Percentiles rank a stretch among this genome's conserved stretches.
Evolutionary conservation across 2,113 vertebrate genomes (phyloP).

Genomic region (Glaucomys volans): DNA sequence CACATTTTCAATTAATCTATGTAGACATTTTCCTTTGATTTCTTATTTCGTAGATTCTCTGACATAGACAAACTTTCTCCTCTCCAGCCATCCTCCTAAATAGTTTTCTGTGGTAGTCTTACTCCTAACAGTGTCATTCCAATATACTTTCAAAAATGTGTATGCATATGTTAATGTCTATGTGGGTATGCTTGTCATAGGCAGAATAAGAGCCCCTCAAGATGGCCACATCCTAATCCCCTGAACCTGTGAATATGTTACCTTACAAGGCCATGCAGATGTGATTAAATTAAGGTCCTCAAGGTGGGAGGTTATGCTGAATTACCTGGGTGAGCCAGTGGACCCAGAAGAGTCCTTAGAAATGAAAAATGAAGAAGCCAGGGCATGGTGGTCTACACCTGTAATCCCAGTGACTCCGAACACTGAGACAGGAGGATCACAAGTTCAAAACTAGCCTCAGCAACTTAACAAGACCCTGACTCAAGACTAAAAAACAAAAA

Average conservation of each 20-base stretch:
- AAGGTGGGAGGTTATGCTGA: background rate
- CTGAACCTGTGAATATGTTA: background rate
- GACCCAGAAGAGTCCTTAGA: background rate
- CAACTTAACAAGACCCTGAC: no score
- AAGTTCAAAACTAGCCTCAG: no score
- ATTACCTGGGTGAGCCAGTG: background rate
- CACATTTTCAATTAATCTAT: background rate
- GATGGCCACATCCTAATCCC: background rate
- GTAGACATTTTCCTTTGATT: slow-evolving; percentile 44
- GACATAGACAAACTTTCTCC: background rate
- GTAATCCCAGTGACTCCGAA: no score
- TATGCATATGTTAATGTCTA: background rate
- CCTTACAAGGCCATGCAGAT: background rate
- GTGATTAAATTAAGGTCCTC: background rate
- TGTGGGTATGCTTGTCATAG: background rate
- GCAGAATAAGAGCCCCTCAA: background rate
- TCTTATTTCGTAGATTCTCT: background rate
- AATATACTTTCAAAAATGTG: background rate
- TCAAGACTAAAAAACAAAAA: no score
- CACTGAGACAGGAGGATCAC: no score
- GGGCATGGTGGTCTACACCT: background rate
- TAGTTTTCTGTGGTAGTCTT: background rate
- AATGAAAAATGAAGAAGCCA: background rate
- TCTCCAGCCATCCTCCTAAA: background rate
- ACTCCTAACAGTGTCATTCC: background rate